Evolutionary conservation across 2,888 invertebrate genomes (phyloP).

Genomic region (Carpatolechia fugitivella): DNA sequence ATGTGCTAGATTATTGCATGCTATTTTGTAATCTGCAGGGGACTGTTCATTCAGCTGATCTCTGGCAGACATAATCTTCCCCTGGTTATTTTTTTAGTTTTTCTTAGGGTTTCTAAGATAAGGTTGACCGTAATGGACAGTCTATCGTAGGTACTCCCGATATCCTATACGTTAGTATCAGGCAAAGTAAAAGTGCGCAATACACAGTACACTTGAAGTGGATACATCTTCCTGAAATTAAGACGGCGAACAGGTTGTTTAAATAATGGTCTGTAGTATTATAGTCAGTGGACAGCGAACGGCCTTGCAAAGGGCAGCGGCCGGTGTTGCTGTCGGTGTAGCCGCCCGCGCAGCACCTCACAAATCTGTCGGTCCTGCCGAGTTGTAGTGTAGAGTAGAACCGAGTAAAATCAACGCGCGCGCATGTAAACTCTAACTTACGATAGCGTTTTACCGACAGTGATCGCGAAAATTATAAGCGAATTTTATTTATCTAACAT

Average conservation of each 20-base stretch:
- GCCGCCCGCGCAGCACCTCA: constrained; percentile 29
- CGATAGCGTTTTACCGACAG: constrained; percentile 18
- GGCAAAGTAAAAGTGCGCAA: too few relatives aligned
- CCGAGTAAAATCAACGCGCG: constrained; percentile 10
- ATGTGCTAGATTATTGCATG: too few relatives aligned
- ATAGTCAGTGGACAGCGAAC: constrained; percentile 23
- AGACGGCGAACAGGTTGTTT: neutral
- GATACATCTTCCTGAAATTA: neutral
- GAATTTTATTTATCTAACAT: neutral
- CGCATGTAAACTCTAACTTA: constrained; percentile 25
- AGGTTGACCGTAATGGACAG: too few relatives aligned
- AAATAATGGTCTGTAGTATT: neutral
- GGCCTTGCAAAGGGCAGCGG: constrained; percentile 37
- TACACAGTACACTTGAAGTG: too few relatives aligned
- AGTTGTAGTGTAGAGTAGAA: neutral
- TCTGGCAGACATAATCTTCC: too few relatives aligned
- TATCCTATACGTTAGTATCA: too few relatives aligned
- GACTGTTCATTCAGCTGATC: too few relatives aligned
- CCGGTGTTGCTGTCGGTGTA: constrained; percentile 11
- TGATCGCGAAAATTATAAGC: neutral
- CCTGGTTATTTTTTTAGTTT: too few relatives aligned
- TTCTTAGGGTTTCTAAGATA: too few relatives aligned
- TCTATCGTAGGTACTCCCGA: too few relatives aligned
- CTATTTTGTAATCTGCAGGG: too few relatives aligned
- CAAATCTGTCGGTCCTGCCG: constrained; percentile 37